Evolutionary conservation across 2,113 vertebrate species (phyloP).

Genomic region (Tachysurus fulvidraco): DNA sequence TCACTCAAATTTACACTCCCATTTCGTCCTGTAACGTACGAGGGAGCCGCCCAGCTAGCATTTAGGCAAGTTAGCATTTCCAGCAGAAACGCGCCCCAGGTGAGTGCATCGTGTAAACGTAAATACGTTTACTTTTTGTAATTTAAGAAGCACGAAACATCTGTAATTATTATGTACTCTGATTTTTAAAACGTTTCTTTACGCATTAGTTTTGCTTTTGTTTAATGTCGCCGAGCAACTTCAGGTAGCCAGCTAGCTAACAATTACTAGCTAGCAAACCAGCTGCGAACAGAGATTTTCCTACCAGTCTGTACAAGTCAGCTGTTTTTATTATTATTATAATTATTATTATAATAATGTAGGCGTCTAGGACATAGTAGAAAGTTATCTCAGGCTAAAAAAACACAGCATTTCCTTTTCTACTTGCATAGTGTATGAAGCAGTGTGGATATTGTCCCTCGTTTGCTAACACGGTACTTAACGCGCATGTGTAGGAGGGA

Average conservation of each 20-base stretch:
- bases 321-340: not conserved
- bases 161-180: no score
- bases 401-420: not conserved
- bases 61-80: slow-evolving; percentile 8
- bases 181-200: not conserved
- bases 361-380: no score
- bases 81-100: not conserved
- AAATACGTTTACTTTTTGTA: not conserved
- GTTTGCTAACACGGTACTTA: not conserved
- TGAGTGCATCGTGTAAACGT: not conserved
- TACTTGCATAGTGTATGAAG: not conserved
- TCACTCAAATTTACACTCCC: not conserved
- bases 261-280: not conserved
- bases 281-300: not conserved
- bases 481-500: slow-evolving; percentile 3
- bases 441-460: not conserved
- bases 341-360: not conserved
- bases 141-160: not conserved
- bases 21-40: not conserved
- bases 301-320: not conserved
- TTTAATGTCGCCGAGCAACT: not conserved
- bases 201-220: not conserved
- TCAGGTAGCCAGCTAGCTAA: not conserved
- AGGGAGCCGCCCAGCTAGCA: slow-evolving; percentile 36
- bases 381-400: not conserved